Percentiles rank a stretch among this genome's conserved stretches.
Evolutionary conservation across 2,797 vertebrate genomes (phyloP).

Genomic region (Carcharodon carcharias): DNA sequence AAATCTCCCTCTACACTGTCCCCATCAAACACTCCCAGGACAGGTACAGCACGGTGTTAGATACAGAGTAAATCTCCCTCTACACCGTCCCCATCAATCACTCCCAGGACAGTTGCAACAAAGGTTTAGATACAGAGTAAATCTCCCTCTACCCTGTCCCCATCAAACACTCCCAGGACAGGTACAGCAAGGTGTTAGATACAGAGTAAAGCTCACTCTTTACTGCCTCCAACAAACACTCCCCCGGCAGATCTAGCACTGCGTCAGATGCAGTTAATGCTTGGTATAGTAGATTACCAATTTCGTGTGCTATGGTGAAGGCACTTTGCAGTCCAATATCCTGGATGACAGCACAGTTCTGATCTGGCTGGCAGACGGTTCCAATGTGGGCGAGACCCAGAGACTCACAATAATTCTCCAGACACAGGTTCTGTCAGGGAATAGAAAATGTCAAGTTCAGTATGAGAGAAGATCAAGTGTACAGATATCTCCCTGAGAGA

Average conservation of each 20-base stretch:
- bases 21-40: too few species aligned
- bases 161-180: not conserved
- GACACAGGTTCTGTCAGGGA: not conserved
- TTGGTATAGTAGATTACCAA: not conserved
- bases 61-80: too few species aligned
- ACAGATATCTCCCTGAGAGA: not conserved
- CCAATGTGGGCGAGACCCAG: not conserved
- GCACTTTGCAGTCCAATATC: not conserved
- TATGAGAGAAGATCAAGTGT: not conserved
- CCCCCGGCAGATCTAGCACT: not conserved
- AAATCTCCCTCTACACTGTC: too few species aligned
- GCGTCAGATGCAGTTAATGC: not conserved
- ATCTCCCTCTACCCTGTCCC: not conserved
- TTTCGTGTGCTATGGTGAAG: not conserved
- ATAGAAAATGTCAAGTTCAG: not conserved
- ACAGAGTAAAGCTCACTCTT: not conserved
- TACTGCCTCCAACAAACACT: not conserved
- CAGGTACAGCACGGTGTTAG: too few species aligned
- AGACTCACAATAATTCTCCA: not conserved
- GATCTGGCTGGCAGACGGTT: not conserved
- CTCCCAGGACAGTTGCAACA: not conserved
- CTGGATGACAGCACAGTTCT: not conserved
- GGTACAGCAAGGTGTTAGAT: not conserved
- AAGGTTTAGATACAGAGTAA: not conserved
- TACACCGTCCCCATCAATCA: not conserved